These are phyloP conservation scores for Tyto alba DNA, from an alignment of 2,113 vertebrate genomes.

Conservation along the genomic window DNA sequence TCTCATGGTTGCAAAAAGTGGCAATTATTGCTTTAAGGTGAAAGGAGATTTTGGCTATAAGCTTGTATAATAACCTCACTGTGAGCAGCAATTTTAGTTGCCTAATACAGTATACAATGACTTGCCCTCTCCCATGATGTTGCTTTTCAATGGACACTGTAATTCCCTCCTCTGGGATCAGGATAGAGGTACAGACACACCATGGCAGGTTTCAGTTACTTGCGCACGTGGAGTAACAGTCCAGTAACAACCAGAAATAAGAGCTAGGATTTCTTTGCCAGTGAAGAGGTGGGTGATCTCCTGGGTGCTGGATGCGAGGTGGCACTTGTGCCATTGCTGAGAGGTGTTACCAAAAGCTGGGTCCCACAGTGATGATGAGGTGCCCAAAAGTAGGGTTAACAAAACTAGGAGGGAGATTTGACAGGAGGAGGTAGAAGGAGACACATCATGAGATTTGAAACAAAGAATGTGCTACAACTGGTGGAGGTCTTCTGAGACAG, in stretches of 20 bases:
- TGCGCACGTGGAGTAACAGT: rapidly evolving
- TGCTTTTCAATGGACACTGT: neutral
- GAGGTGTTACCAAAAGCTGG: neutral
- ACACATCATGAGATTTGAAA: neutral
- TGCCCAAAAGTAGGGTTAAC: neutral
- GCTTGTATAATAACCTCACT: neutral
- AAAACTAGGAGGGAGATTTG: neutral
- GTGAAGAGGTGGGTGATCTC: neutral
- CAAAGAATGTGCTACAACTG: neutral
- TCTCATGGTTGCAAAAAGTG: neutral
- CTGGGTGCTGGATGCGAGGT: neutral
- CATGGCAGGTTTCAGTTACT: neutral
- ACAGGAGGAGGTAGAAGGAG: neutral
- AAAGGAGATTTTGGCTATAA: neutral
- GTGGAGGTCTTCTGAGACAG: neutral
- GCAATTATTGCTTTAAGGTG: neutral
- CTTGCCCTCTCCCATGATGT: neutral
- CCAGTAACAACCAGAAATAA: neutral
- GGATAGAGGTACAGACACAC: neutral
- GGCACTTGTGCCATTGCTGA: neutral
- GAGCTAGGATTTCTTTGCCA: neutral
- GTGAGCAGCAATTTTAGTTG: neutral
- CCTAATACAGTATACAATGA: neutral
- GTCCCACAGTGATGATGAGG: no score
- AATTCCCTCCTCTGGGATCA: neutral